A percentile compares a stretch with the other conserved stretches of the same genome.
Conservation (phyloP, 2,113 vertebrate genomes). For the Pipra filicauda region DNA sequence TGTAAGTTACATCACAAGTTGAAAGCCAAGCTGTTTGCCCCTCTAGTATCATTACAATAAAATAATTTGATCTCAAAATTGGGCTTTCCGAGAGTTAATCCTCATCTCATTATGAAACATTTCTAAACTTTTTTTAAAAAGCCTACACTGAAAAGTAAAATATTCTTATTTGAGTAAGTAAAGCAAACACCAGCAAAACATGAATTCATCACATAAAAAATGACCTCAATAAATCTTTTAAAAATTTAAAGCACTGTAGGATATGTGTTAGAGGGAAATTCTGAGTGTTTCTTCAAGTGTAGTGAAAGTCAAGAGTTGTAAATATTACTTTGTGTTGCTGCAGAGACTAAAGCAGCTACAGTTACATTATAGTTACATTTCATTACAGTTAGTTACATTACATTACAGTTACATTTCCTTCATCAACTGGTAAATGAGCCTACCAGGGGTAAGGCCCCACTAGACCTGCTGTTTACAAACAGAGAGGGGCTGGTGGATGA, state of each 20-base stretch:
- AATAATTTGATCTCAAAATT: not conserved
- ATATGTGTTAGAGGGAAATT: not conserved
- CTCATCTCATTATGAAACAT: not conserved
- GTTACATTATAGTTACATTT: too few species aligned
- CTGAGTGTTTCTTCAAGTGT: accelerated
- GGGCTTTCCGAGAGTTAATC: not conserved
- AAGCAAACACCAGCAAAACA: not conserved
- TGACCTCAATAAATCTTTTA: not conserved
- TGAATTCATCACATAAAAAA: not conserved
- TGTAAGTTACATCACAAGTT: not conserved
- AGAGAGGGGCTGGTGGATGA: too few species aligned
- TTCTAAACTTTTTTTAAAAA: not conserved
- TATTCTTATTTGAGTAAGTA: not conserved
- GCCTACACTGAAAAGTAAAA: not conserved
- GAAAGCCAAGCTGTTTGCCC: not conserved
- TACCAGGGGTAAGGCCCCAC: too few species aligned
- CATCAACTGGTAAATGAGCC: too few species aligned
- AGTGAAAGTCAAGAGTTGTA: not conserved
- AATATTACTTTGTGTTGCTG: not conserved
- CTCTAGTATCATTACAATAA: not conserved
- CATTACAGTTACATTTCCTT: too few species aligned
- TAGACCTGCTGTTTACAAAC: too few species aligned
- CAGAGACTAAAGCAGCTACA: not conserved
- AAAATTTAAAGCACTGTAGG: not conserved
- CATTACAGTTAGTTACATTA: too few species aligned